A percentile compares a stretch with the other conserved stretches of the same genome.
These are phyloP conservation scores for Lycophotia porphyrea DNA, from an alignment of 2,888 invertebrate genomes.

Conservation along the genomic window DNA sequence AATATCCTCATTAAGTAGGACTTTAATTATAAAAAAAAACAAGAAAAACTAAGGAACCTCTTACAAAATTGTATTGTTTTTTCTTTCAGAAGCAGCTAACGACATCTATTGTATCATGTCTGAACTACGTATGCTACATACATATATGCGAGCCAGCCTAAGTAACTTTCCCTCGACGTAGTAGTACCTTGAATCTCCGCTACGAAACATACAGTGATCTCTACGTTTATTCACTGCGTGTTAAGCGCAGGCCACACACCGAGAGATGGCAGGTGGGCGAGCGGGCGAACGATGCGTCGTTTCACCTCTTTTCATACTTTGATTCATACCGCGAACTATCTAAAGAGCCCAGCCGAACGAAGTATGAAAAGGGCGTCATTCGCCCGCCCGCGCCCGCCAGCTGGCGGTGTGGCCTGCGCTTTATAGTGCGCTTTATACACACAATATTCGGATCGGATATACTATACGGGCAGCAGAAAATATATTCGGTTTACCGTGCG, in stretches of 20 bases:
- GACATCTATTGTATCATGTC: slow-evolving; percentile 34
- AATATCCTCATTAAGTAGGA: neutral
- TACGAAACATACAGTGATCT: neutral
- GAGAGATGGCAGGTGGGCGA: too few relatives aligned
- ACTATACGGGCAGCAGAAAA: neutral
- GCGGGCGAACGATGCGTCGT: too few relatives aligned
- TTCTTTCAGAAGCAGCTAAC: slow-evolving; percentile 9
- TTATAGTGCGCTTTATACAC: too few relatives aligned
- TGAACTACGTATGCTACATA: slow-evolving; percentile 27
- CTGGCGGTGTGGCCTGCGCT: too few relatives aligned
- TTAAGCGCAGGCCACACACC: too few relatives aligned
- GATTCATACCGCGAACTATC: too few relatives aligned
- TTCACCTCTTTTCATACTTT: too few relatives aligned
- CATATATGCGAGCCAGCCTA: neutral
- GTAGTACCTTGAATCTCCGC: slow-evolving; percentile 46
- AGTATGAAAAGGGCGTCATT: too few relatives aligned
- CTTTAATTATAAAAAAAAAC: neutral
- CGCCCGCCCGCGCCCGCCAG: too few relatives aligned
- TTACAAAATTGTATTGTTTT: neutral
- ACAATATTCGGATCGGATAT: neutral
- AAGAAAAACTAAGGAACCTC: neutral
- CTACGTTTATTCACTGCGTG: neutral
- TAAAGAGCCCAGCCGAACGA: too few relatives aligned
- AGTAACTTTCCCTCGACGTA: slow-evolving; percentile 19
- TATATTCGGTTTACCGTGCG: neutral